A percentile compares a stretch with the other conserved stretches of the same genome.
Conservation (phyloP, 2,888 invertebrate species). For the Serrognathus titanus region DNA sequence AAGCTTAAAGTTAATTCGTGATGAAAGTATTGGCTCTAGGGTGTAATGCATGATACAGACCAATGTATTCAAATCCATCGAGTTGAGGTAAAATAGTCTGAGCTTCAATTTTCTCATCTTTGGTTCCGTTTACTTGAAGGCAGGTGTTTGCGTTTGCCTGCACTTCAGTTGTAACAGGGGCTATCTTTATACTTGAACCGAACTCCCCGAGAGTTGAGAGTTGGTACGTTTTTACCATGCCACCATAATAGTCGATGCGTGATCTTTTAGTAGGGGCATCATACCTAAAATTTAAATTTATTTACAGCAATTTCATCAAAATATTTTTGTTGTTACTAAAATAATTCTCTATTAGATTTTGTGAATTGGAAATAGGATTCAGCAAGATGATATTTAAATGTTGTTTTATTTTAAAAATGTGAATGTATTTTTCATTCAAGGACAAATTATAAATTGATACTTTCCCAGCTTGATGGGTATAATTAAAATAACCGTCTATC, state of each 20-base stretch:
- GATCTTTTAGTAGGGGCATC: constrained; percentile 73
- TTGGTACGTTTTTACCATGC: constrained; percentile 92
- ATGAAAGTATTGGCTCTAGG: background rate
- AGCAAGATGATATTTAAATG: too few relatives aligned
- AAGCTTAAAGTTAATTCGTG: background rate
- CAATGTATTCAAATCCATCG: constrained; percentile 65
- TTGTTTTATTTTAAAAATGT: too few relatives aligned
- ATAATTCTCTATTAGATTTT: too few relatives aligned
- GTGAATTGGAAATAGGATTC: too few relatives aligned
- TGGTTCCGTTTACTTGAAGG: constrained; percentile 77
- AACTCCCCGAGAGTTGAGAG: constrained; percentile 58
- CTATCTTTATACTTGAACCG: constrained; percentile 77
- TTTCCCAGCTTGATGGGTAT: too few relatives aligned
- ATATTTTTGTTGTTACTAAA: too few relatives aligned
- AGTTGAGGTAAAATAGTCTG: constrained; percentile 83
- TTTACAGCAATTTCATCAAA: background rate
- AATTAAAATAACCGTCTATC: too few relatives aligned
- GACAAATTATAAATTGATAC: too few relatives aligned
- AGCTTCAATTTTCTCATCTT: constrained; percentile 56
- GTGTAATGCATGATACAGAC: constrained; percentile 36
- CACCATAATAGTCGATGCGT: constrained; percentile 92
- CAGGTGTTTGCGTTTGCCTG: constrained; percentile 72
- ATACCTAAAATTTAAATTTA: constrained; percentile 51
- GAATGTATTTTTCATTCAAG: too few relatives aligned
- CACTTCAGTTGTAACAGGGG: constrained; percentile 78